Conservation (phyloP, 2,797 vertebrate species). For the Orestias chungarensis region DNA sequence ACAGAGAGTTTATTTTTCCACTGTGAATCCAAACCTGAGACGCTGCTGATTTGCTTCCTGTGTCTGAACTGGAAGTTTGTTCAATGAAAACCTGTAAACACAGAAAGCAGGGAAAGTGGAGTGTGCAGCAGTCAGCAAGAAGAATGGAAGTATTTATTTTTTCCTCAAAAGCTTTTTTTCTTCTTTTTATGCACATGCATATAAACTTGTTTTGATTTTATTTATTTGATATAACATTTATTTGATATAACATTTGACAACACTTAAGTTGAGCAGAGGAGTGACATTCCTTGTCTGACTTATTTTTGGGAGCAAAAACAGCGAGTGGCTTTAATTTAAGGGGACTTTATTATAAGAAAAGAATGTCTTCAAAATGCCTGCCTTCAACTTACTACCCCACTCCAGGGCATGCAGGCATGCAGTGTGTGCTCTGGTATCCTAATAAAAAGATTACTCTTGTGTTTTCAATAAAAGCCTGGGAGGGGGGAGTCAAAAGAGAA, state of each 20-base stretch:
- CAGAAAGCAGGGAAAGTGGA: conserved; percentile 37
- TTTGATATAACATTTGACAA: conserved; percentile 42
- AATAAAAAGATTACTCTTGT: conserved; percentile 68
- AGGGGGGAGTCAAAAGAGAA: conserved; percentile 16
- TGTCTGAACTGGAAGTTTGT: conserved; percentile 86
- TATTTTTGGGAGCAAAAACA: conserved; percentile 69
- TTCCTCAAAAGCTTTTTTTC: conserved; percentile 3
- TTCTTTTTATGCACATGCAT: neutral
- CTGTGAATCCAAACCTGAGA: conserved; percentile 59
- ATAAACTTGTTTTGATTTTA: conserved; percentile 17
- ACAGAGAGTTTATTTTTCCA: conserved; percentile 55
- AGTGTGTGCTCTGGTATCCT: conserved; percentile 43
- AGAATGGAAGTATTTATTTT: neutral
- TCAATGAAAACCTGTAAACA: conserved; percentile 80
- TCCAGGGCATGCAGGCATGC: conserved; percentile 41
- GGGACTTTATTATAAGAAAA: conserved; percentile 74
- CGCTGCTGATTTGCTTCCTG: conserved; percentile 89
- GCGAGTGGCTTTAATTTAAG: conserved; percentile 77
- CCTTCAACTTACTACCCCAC: conserved; percentile 56
- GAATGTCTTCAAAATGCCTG: conserved; percentile 73
- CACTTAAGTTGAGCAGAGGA: conserved; percentile 55
- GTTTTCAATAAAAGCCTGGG: conserved; percentile 68
- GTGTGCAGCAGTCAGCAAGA: conserved; percentile 23
- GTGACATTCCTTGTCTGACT: conserved; percentile 60
- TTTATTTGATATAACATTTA: neutral